Evolutionary conservation across 2,888 invertebrate genomes (phyloP).

Genomic region (Tridacna gigas): DNA sequence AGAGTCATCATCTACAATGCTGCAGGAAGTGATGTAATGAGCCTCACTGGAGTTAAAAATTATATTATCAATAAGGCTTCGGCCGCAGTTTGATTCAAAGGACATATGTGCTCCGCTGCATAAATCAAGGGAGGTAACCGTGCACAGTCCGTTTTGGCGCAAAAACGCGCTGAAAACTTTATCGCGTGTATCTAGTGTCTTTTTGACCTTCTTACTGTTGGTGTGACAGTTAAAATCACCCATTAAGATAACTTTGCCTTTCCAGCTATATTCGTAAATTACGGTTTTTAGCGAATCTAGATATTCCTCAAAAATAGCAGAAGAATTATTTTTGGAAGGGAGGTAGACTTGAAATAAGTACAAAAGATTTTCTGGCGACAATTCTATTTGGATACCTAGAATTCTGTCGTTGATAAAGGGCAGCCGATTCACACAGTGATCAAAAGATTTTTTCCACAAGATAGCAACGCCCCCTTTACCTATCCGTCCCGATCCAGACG

Average conservation of each 20-base stretch:
- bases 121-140: neutral
- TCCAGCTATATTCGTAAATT: neutral
- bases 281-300: neutral
- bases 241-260: neutral
- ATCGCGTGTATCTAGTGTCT: neutral
- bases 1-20: neutral
- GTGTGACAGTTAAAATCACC: slow-evolving; percentile 7
- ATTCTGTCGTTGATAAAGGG: neutral
- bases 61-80: neutral
- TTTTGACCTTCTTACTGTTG: neutral
- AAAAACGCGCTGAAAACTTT: neutral
- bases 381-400: slow-evolving; percentile 9
- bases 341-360: slow-evolving; percentile 20
- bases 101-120: neutral
- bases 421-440: neutral
- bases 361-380: neutral
- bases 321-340: neutral
- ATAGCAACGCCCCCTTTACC: neutral
- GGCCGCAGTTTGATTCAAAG: neutral
- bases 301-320: neutral
- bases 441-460: neutral
- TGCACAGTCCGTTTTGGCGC: neutral
- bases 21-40: neutral
- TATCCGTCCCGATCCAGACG: neutral
- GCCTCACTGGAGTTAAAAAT: neutral